phyloP scores from a whole-genome alignment of 2,888 invertebrate species.

The Pseudeuparius sepicola region DNA sequence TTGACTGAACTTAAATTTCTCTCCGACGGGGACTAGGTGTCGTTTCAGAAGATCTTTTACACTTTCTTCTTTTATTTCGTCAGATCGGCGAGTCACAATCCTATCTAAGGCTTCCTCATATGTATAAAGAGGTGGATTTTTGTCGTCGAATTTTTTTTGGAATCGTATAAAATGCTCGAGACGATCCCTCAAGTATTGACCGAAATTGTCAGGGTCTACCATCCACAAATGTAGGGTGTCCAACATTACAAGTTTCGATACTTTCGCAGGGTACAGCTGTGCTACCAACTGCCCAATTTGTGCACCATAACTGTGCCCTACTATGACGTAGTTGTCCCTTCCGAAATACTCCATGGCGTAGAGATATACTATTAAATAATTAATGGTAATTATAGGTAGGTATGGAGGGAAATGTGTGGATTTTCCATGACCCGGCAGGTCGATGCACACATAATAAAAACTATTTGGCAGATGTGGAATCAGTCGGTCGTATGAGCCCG shows the following conservation, averaged over 20 bases:
- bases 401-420: constrained; percentile 44
- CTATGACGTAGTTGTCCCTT: constrained; percentile 30
- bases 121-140: constrained; percentile 34
- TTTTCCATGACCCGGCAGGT: constrained; percentile 52
- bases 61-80: constrained; percentile 37
- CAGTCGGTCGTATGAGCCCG: constrained; percentile 48
- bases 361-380: constrained; percentile 37
- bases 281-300: constrained; percentile 36
- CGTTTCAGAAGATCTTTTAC: constrained; percentile 43
- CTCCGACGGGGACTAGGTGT: constrained; percentile 36
- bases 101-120: constrained; percentile 42
- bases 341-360: constrained; percentile 31
- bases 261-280: constrained; percentile 37
- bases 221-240: constrained; percentile 36
- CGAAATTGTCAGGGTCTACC: constrained; percentile 24
- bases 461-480: constrained; percentile 43
- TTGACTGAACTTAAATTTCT: constrained; percentile 44
- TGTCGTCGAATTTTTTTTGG: constrained; percentile 26
- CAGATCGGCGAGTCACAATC: constrained; percentile 32
- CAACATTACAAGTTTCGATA: constrained; percentile 39
- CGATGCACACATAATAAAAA: constrained; percentile 41
- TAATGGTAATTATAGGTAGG: constrained; percentile 35
- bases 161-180: constrained; percentile 35
- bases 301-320: constrained; percentile 43
- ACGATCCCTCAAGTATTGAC: constrained; percentile 31